Percentiles rank a stretch among this genome's conserved stretches.
Evolutionary conservation across 1,140 invertebrate species (phyloP).

Genomic region (Pseudomyrmex gracilis): DNA sequence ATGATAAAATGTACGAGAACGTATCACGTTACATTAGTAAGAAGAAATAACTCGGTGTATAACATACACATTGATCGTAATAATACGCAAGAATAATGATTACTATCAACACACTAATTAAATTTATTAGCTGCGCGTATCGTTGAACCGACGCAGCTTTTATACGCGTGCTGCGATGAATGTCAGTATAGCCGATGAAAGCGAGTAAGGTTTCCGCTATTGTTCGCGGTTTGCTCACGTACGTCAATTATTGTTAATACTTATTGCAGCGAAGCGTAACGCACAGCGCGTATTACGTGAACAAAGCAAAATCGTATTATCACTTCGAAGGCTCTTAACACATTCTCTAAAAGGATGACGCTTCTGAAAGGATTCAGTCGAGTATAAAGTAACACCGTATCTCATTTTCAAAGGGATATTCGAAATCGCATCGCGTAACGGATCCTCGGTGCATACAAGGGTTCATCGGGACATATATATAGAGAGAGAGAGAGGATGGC

Average conservation of each 20-base stretch:
- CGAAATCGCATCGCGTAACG: slow-evolving; percentile 47
- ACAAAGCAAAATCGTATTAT: slow-evolving; percentile 51
- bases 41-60: background rate
- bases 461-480: background rate
- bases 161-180: slow-evolving; percentile 17
- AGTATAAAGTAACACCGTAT: slow-evolving; percentile 19
- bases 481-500: background rate
- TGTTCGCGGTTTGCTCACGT: slow-evolving; percentile 34
- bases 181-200: slow-evolving; percentile 32
- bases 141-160: slow-evolving; percentile 46
- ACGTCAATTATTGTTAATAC: slow-evolving; percentile 59
- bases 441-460: no score
- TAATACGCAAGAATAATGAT: slow-evolving; percentile 44
- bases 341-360: slow-evolving; percentile 23
- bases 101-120: slow-evolving; percentile 45
- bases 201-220: slow-evolving; percentile 48
- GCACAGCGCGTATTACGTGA: slow-evolving; percentile 28
- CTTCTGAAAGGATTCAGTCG: slow-evolving; percentile 41
- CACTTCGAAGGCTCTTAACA: slow-evolving; percentile 53
- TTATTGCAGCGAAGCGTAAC: slow-evolving; percentile 49
- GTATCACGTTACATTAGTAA: background rate
- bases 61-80: slow-evolving; percentile 41
- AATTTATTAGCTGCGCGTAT: slow-evolving; percentile 36
- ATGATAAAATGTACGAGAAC: slow-evolving; percentile 29
- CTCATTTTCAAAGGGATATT: slow-evolving; percentile 45